Evolutionary conservation across 2,797 vertebrate genomes (phyloP).

Genomic region (Gila robusta): DNA sequence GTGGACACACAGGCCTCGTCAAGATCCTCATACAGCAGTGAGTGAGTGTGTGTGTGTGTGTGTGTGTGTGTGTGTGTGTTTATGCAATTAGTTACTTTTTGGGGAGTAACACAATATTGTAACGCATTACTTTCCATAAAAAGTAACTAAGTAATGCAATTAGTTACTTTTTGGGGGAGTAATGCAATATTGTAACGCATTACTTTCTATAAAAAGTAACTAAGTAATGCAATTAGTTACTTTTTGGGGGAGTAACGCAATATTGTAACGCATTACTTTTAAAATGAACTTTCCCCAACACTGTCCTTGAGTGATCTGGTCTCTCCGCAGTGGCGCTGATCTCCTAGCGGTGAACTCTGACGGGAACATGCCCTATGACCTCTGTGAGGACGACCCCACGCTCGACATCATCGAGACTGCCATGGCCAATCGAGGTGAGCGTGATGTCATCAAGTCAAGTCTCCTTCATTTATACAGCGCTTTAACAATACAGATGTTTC

Average conservation of each 20-base stretch:
- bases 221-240: no score
- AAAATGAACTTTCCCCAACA: no score
- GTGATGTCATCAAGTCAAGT: not conserved
- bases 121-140: no score
- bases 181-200: no score
- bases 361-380: slow-evolving; percentile 98
- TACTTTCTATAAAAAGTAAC: no score
- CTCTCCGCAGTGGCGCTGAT: slow-evolving; percentile 87
- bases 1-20: slow-evolving; percentile 93
- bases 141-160: no score
- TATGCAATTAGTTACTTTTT: no score
- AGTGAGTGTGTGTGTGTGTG: slow-evolving; percentile 45
- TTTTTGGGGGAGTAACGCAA: no score
- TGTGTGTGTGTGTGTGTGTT: slow-evolving; percentile 45
- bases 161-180: no score
- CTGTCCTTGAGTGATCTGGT: not conserved
- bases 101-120: no score
- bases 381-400: slow-evolving; percentile 96
- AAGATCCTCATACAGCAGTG: slow-evolving; percentile 94
- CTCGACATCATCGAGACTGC: slow-evolving; percentile 97
- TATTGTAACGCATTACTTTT: no score
- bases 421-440: slow-evolving; percentile 93
- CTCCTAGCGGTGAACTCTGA: slow-evolving; percentile 95
- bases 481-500: fast-evolving
- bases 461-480: no score